A percentile compares a stretch with the other conserved stretches of the same genome.
These are phyloP conservation scores for Liposcelis brunnea DNA, from an alignment of 2,888 invertebrate species.

Conservation along the genomic window DNA sequence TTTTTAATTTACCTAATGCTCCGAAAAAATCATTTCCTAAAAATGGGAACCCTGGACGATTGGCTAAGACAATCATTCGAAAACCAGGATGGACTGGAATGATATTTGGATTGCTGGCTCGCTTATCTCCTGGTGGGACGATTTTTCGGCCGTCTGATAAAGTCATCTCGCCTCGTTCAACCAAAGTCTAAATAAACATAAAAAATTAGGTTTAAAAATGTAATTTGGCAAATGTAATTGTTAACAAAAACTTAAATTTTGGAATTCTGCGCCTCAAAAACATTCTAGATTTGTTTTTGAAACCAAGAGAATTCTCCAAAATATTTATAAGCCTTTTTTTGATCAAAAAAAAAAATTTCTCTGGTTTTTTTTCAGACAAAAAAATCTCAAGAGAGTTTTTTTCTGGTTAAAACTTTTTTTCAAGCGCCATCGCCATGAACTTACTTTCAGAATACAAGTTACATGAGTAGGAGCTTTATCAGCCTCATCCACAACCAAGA, in stretches of 20 bases:
- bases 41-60: slow-evolving; percentile 94
- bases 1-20: slow-evolving; percentile 40
- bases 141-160: slow-evolving; percentile 86
- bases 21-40: slow-evolving; percentile 93
- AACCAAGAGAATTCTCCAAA: too few relatives aligned
- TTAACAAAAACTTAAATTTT: not conserved
- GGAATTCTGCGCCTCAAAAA: too few relatives aligned
- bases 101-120: slow-evolving; percentile 29
- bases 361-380: too few relatives aligned
- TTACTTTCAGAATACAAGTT: slow-evolving; percentile 74
- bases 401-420: too few relatives aligned
- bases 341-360: too few relatives aligned
- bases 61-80: slow-evolving; percentile 83
- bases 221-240: not conserved
- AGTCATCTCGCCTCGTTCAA: slow-evolving; percentile 90
- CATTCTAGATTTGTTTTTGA: too few relatives aligned
- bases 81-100: slow-evolving; percentile 85
- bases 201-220: not conserved
- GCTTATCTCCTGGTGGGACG: slow-evolving; percentile 34
- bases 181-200: slow-evolving; percentile 43
- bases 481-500: slow-evolving; percentile 89
- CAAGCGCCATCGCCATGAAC: slow-evolving; percentile 4
- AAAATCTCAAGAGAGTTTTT: too few relatives aligned
- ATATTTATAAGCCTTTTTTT: too few relatives aligned
- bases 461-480: slow-evolving; percentile 97